Percentiles rank a stretch among this genome's conserved stretches.
Evolutionary conservation across 2,888 invertebrate species (phyloP).

Genomic region (Ornithoptera alexandrae): DNA sequence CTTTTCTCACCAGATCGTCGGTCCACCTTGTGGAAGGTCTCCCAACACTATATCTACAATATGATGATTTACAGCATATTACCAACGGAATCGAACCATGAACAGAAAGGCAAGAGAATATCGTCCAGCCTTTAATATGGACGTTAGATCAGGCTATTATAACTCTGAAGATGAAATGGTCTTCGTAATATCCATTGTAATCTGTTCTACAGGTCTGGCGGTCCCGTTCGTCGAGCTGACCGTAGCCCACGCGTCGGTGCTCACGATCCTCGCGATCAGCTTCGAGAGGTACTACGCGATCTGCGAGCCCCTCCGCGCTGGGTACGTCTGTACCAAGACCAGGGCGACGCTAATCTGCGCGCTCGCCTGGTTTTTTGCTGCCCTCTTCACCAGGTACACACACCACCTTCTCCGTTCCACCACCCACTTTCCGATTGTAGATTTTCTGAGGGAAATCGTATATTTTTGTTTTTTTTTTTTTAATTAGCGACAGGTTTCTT

Average conservation of each 20-base stretch:
- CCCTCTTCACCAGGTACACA: conserved; percentile 90
- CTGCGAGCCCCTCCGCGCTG: conserved; percentile 93
- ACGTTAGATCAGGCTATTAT: not conserved
- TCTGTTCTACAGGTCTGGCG: conserved; percentile 85
- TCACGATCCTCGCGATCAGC: conserved; percentile 95
- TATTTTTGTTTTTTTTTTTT: no score
- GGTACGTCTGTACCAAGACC: conserved; percentile 93
- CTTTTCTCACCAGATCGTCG: no score
- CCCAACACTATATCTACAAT: no score
- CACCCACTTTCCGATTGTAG: no score
- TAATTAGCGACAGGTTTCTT: no score
- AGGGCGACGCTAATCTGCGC: conserved; percentile 90
- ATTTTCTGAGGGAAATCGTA: no score
- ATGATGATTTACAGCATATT: no score
- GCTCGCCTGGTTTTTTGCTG: conserved; percentile 91
- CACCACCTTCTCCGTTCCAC: not conserved
- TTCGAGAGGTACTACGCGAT: conserved; percentile 95
- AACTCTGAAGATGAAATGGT: not conserved
- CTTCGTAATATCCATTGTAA: not conserved
- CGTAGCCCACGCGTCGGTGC: conserved; percentile 94
- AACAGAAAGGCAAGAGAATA: not conserved
- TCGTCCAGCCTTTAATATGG: not conserved
- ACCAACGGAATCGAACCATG: no score
- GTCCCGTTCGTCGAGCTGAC: conserved; percentile 95
- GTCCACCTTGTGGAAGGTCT: no score